Conservation (phyloP, 2,113 vertebrate genomes). For the Bujurquina vittata region DNA sequence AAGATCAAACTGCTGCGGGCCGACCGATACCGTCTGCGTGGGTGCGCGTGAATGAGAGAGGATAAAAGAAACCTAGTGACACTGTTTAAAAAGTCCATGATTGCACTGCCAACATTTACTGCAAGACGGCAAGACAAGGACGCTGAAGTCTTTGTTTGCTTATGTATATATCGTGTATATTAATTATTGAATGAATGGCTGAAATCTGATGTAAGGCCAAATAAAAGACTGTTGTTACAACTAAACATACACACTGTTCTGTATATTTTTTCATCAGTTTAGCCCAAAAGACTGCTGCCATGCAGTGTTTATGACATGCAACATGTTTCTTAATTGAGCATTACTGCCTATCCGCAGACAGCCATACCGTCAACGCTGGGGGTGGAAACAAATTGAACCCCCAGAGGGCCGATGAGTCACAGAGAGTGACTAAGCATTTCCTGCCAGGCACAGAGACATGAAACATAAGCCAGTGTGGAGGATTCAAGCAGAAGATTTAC, state of each 20-base stretch:
- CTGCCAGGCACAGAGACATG: slow-evolving; percentile 17
- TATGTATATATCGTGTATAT: slow-evolving; percentile 77
- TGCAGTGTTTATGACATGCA: slow-evolving; percentile 43
- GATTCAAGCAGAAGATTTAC: not conserved
- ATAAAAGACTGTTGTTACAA: slow-evolving; percentile 74
- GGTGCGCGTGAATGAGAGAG: not conserved
- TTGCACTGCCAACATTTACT: slow-evolving; percentile 72
- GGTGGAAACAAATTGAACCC: slow-evolving; percentile 34
- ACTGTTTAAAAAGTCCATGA: slow-evolving; percentile 65
- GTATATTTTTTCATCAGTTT: slow-evolving; percentile 21
- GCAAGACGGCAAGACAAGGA: slow-evolving; percentile 55
- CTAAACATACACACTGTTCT: not conserved
- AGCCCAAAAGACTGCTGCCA: slow-evolving; percentile 28
- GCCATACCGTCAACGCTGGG: slow-evolving; percentile 40
- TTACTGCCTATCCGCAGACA: slow-evolving; percentile 49
- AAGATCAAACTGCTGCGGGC: not conserved
- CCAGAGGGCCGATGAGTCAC: slow-evolving; percentile 50
- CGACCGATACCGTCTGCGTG: not conserved
- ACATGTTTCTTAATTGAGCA: slow-evolving; percentile 27
- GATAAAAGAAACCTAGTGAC: slow-evolving; percentile 28
- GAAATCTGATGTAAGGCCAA: slow-evolving; percentile 68
- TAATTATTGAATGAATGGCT: slow-evolving; percentile 66
- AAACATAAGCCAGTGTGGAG: not conserved
- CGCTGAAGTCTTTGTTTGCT: slow-evolving; percentile 54
- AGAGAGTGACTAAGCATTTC: slow-evolving; percentile 65